Conservation (phyloP, 2,797 vertebrate genomes). For the Antrozous pallidus region DNA sequence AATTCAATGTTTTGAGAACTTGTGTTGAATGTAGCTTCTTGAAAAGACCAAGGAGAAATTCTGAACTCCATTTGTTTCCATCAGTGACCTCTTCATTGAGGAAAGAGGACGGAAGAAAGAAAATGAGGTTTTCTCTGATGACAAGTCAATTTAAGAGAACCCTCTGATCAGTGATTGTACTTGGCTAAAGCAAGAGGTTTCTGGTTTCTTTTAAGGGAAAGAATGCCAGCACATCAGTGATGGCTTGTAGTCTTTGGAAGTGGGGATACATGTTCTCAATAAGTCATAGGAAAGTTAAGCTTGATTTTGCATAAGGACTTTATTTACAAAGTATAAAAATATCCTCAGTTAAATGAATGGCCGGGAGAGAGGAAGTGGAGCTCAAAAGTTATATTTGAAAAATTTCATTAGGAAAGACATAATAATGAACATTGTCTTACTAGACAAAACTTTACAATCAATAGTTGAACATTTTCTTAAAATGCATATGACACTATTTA, state of each 20-base stretch:
- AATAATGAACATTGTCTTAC: constrained; percentile 1
- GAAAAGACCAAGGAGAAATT: constrained; percentile 72
- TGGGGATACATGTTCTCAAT: constrained; percentile 18
- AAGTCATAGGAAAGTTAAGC: neutral
- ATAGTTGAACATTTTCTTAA: neutral
- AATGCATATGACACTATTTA: neutral
- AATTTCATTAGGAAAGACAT: constrained; percentile 27
- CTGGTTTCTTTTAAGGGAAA: constrained; percentile 62
- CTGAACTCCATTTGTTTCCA: constrained; percentile 54
- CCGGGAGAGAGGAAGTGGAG: constrained; percentile 31
- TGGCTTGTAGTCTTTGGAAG: constrained; percentile 65
- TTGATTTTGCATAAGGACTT: constrained; percentile 51
- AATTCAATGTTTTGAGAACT: constrained; percentile 56
- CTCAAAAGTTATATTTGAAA: constrained; percentile 24
- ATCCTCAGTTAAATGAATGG: constrained; percentile 11
- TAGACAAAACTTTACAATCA: constrained; percentile 13
- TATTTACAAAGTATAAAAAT: constrained; percentile 45
- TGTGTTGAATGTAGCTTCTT: constrained; percentile 25
- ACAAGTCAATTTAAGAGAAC: constrained; percentile 75
- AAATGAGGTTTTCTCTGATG: constrained; percentile 74
- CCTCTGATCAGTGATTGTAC: constrained; percentile 57
- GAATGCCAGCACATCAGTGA: constrained; percentile 43
- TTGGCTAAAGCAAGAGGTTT: constrained; percentile 64
- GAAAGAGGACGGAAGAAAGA: constrained; percentile 66
- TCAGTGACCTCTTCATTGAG: constrained; percentile 66